Conservation (phyloP, 2,113 vertebrate genomes). For the Heterochromis multidens region DNA sequence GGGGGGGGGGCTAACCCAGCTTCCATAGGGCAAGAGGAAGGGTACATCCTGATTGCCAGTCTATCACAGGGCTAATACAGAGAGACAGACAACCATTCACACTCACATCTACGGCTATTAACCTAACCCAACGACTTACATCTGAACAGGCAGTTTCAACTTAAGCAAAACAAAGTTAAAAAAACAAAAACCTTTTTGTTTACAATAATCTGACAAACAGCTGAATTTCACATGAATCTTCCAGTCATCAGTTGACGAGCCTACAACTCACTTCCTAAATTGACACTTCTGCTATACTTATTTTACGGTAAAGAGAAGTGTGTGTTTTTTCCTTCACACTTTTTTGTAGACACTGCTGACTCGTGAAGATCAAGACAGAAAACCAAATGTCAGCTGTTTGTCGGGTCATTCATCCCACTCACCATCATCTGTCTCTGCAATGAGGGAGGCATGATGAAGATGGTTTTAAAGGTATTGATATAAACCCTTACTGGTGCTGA, state of each 20-base stretch:
- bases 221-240: not conserved
- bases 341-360: not conserved
- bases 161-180: not conserved
- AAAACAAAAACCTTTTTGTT: not conserved
- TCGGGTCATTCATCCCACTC: not conserved
- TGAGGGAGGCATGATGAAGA: not conserved
- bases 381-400: not conserved
- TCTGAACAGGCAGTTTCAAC: no score
- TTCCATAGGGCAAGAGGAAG: not conserved
- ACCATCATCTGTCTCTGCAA: not conserved
- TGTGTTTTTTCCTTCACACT: not conserved
- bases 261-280: not conserved
- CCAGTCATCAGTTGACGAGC: not conserved
- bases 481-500: not conserved
- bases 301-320: not conserved
- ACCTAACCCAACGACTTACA: no score
- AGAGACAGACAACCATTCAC: not conserved
- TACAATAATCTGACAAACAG: not conserved
- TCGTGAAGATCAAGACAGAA: not conserved
- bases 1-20: not conserved
- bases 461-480: not conserved
- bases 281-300: not conserved
- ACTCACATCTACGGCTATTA: not conserved
- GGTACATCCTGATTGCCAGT: not conserved
- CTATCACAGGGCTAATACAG: not conserved